A percentile compares a stretch with the other conserved stretches of the same genome.
Evolutionary conservation across 2,113 vertebrate genomes (phyloP).

Genomic region (Crotalus helleri): DNA sequence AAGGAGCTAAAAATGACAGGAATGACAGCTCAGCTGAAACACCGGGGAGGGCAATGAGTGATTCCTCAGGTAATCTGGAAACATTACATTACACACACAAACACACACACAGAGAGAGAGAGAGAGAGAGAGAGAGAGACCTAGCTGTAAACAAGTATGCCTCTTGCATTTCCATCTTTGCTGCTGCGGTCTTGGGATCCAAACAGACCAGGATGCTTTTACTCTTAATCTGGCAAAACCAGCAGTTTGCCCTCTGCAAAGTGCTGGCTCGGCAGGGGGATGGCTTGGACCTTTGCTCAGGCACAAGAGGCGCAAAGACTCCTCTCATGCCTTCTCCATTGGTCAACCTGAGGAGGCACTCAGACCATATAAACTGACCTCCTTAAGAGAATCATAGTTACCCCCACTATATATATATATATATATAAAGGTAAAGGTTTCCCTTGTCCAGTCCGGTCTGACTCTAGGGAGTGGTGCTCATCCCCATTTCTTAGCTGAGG

Average conservation of each 20-base stretch:
- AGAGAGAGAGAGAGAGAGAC: too few relatives aligned
- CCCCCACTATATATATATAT: too few relatives aligned
- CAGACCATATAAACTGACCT: too few relatives aligned
- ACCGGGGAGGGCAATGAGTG: rapidly evolving
- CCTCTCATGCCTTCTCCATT: background rate
- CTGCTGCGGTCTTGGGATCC: background rate
- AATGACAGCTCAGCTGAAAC: conserved; percentile 18
- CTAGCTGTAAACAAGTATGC: background rate
- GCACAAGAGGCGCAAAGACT: background rate
- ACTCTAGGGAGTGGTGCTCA: background rate
- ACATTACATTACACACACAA: background rate
- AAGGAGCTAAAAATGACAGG: conserved; percentile 16
- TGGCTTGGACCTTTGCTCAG: background rate
- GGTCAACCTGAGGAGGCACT: background rate
- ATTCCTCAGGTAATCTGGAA: background rate
- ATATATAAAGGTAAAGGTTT: background rate
- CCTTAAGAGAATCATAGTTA: too few relatives aligned
- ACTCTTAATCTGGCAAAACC: background rate
- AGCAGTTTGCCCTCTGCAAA: background rate
- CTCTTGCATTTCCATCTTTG: background rate
- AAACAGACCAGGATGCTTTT: background rate
- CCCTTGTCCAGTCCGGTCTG: background rate
- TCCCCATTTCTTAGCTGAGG: background rate
- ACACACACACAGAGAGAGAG: background rate
- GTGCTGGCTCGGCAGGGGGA: background rate